Conservation (phyloP, 2,113 vertebrate genomes). For the Zeus faber region DNA sequence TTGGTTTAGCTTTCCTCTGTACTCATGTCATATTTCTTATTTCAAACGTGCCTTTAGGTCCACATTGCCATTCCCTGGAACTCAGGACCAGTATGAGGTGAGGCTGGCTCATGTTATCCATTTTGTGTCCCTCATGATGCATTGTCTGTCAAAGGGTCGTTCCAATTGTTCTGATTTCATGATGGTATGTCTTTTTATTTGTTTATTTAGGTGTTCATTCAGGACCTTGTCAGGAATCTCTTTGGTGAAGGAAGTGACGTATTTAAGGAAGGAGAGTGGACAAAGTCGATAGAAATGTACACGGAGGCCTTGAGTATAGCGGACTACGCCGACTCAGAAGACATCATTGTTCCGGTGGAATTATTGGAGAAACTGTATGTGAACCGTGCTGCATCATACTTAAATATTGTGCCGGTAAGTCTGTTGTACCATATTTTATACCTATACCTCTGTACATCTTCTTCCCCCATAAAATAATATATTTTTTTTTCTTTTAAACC, state of each 20-base stretch:
- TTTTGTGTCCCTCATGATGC: too few species aligned
- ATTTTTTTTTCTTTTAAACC: too few species aligned
- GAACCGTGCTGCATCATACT: constrained; percentile 91
- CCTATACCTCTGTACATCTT: too few species aligned
- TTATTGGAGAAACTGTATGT: constrained; percentile 87
- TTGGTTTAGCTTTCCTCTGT: too few species aligned
- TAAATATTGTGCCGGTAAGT: constrained; percentile 83
- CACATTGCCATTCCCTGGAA: constrained; percentile 90
- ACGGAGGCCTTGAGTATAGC: constrained; percentile 91
- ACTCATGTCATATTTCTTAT: background rate
- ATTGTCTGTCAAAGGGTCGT: too few species aligned
- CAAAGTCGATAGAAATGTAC: constrained; percentile 86
- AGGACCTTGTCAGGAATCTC: constrained; percentile 88
- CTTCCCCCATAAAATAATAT: too few species aligned
- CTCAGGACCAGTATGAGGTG: constrained; percentile 93
- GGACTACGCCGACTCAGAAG: constrained; percentile 91
- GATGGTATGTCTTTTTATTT: background rate
- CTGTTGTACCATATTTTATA: background rate
- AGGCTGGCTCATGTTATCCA: constrained; percentile 6
- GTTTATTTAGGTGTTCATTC: constrained; percentile 85
- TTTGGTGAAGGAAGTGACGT: constrained; percentile 93
- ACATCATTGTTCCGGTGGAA: constrained; percentile 80
- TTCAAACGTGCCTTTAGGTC: constrained; percentile 74
- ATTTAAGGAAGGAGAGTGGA: constrained; percentile 87
- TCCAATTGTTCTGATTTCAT: background rate